Conservation (phyloP, 2,113 vertebrate genomes). For the Ancistrus triradiatus region DNA sequence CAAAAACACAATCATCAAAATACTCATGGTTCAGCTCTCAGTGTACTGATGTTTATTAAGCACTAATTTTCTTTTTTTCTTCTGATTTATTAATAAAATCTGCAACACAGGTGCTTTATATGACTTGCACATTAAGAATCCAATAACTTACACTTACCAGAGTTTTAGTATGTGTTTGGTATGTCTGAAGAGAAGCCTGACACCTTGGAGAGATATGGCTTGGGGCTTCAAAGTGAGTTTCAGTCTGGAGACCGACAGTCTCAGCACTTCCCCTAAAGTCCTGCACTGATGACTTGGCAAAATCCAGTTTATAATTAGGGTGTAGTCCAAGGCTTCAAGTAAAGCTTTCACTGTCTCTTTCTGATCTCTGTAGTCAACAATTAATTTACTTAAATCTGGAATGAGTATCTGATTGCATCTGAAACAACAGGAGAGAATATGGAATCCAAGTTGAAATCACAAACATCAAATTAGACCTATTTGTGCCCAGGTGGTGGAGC, state of each 20-base stretch:
- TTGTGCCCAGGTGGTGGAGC: no score
- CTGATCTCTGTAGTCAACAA: conserved; percentile 6
- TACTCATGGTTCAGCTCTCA: no score
- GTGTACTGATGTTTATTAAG: no score
- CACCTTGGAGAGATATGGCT: conserved; percentile 25
- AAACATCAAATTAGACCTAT: no score
- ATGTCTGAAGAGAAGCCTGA: conserved; percentile 23
- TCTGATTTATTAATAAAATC: no score
- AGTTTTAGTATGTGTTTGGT: conserved; percentile 20
- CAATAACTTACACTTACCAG: conserved; percentile 3
- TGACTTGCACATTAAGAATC: no score
- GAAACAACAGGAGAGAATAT: not conserved
- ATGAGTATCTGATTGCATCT: not conserved
- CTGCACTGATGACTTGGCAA: conserved; percentile 27
- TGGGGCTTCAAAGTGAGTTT: conserved; percentile 27
- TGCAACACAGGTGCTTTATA: no score
- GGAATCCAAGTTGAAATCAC: no score
- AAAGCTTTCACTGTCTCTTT: conserved; percentile 6
- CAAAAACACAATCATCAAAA: conserved; percentile 2
- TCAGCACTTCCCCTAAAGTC: conserved; percentile 27
- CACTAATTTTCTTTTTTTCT: no score
- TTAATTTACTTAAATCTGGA: not conserved
- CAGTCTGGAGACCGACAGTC: conserved; percentile 19
- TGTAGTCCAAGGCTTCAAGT: conserved; percentile 19
- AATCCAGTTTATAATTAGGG: conserved; percentile 2